Evolutionary conservation across 2,888 invertebrate species (phyloP), one percentile per base, ranked within the genome.

Genomic region (Oxystoma pomonae): DNA sequence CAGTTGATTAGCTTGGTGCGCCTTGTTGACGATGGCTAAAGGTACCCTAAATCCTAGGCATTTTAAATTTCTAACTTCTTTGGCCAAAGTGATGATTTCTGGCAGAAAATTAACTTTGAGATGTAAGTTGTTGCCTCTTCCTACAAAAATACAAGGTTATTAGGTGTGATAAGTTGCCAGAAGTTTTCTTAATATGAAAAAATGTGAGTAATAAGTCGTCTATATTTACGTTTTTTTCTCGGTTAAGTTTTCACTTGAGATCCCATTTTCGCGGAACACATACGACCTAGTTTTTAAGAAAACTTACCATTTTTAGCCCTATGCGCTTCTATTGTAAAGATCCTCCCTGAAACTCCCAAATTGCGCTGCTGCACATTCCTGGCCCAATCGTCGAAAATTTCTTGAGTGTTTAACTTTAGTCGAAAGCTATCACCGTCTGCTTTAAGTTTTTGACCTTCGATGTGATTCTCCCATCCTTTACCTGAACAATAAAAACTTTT

Each of bases 391-490:
- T 99, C 97, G 78, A 99, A 99, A 57, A 99, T 94, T 78, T 96
- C 96, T 75, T 94, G 93, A 0, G 98, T 98, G 76, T 97, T 97
- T 51, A 99, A 84, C 79, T 99, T 98, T 63, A 93, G 83, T 16
- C 96, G 90, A 82, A 99, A 99, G 80, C 96, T 98, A 77, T 99
- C 98, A 1, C 98, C 98, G 76, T 98, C 98, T 1, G 92, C 94
- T 81, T 99, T 99, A 61, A 97, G 82, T 77, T 96, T 96, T 78
- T 98, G 96, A 12, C 99, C 99, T 81, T 99, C 99, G 58, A 98
- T 95, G 78, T 99, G 98, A 72, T 95, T 96, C 80, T 98, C 98
- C 99, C 99, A 99, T 51, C 96, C 97, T 80, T 96, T 97, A 57
- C 93, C 90, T 89, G 53, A n/a, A n/a, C n/a, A n/a, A n/a, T n/a